Percentiles rank a stretch among this genome's conserved stretches.
Evolutionary conservation across 2,888 invertebrate genomes (phyloP).

Genomic region (Eilema sororculum): DNA sequence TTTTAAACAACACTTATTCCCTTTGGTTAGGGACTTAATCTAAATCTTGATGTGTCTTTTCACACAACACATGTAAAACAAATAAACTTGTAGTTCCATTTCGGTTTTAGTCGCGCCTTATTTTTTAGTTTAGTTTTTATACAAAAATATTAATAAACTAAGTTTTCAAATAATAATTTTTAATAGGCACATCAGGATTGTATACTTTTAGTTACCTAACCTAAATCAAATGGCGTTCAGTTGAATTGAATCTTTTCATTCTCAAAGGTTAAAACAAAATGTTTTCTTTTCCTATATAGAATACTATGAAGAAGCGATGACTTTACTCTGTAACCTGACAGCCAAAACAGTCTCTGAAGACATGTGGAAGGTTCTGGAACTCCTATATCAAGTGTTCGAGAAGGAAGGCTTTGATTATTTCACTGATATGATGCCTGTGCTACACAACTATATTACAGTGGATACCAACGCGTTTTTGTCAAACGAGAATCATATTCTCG

Average conservation of each 20-base stretch:
- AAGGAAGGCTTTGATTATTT: constrained; percentile 98
- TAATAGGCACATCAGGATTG: too few relatives aligned
- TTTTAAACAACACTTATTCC: too few relatives aligned
- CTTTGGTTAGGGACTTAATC: too few relatives aligned
- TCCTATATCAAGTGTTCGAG: constrained; percentile 96
- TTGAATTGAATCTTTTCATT: not conserved
- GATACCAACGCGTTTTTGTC: constrained; percentile 97
- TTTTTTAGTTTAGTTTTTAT: too few relatives aligned
- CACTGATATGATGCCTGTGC: constrained; percentile 98
- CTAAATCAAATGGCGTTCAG: not conserved
- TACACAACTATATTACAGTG: constrained; percentile 98
- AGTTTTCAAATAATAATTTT: too few relatives aligned
- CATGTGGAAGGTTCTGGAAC: constrained; percentile 98
- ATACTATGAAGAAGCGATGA: constrained; percentile 98
- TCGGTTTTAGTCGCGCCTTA: too few relatives aligned
- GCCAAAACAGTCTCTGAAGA: constrained; percentile 95
- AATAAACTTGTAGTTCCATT: too few relatives aligned
- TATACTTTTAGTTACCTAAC: too few relatives aligned
- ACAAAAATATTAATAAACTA: too few relatives aligned
- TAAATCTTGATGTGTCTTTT: too few relatives aligned
- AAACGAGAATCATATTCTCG: constrained; percentile 95
- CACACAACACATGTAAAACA: too few relatives aligned
- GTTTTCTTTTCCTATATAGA: constrained; percentile 83
- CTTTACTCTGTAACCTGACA: constrained; percentile 96
- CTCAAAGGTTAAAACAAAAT: not conserved